Base-by-base conservation (phyloP, 2,888 invertebrate genomes). In the Beris chalybata region DNA sequence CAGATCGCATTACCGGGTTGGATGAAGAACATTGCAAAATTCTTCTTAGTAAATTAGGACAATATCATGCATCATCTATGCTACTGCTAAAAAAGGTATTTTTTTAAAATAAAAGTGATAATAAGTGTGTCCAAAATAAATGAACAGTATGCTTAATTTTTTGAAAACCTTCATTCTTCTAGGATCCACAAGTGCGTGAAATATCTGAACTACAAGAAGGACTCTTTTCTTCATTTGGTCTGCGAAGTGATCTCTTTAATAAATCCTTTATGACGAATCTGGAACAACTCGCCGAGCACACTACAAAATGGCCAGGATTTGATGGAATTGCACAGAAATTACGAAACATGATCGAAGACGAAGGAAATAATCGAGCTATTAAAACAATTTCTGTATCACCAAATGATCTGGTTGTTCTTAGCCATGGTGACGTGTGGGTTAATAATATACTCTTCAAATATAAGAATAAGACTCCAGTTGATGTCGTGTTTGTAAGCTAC, bases 21-120 rank as follows among this genome's bases (percentile, higher is more conserved):
- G 84, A 86, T 74, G 77, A 83, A 71, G 77, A 79, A n/a, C 86
- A 86, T 73, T 81, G 81, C 67, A 72, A 81, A 52, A 71, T 83
- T 50, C 82, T 84, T 11, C 72, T 86, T 1, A 77, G 77, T 66
- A 83, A 83, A 73, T 73, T 86, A 73, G 86, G 83, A 4, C 80
- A 78, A 71, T 83, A 85, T 72, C 86, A 86, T 73, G 86, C 85
- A 7, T 80, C 82, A 13, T 85, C 85, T 1, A 81, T 85, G 69
- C 78, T 84, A 45, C 72, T 85, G 67, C 79, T 78, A 56, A 81
- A 84, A 72, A 83, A 83, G 79, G 85, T 85, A 75, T 73, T 73
- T 71, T 29, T 31, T 29, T 15, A 9, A 32, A 50, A 44, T 43
- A 15, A 43, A 38, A 5, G 5, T 38, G 38, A 38, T 38, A 13